Evolutionary conservation across 2,888 invertebrate species (phyloP).

Genomic region (Agrochola lychnidis): DNA sequence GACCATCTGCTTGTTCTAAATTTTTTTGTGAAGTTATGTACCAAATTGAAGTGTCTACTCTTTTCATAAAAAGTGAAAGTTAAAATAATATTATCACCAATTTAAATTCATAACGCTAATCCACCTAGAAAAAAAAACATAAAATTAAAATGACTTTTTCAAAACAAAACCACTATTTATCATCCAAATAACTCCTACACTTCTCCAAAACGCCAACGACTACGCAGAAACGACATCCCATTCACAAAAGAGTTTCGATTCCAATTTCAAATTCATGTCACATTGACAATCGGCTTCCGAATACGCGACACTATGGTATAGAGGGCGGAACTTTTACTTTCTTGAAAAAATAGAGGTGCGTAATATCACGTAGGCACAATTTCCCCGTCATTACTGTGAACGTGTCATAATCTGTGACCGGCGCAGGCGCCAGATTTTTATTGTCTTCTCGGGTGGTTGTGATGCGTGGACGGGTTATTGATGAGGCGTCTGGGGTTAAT

Average conservation of each 20-base stretch:
- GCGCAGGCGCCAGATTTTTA: constrained; percentile 87
- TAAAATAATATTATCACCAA: neutral
- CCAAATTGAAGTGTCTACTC: neutral
- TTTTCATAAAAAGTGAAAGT: neutral
- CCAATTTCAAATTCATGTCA: constrained; percentile 81
- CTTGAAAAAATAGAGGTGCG: constrained; percentile 74
- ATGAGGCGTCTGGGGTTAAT: constrained; percentile 59
- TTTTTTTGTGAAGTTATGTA: neutral
- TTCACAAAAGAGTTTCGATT: constrained; percentile 68
- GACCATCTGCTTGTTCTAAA: no score
- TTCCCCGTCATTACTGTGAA: constrained; percentile 85
- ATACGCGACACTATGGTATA: constrained; percentile 79
- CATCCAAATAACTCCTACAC: constrained; percentile 15
- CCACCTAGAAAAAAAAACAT: neutral
- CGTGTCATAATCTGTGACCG: constrained; percentile 86
- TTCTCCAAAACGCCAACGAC: constrained; percentile 66
- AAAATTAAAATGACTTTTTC: constrained; percentile 22
- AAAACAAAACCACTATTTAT: constrained; percentile 29
- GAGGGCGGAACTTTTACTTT: constrained; percentile 84
- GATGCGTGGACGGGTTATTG: constrained; percentile 68
- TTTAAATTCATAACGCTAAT: constrained; percentile 17
- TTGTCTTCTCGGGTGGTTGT: constrained; percentile 78
- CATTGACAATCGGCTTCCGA: constrained; percentile 80
- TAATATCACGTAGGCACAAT: constrained; percentile 86
- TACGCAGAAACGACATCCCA: constrained; percentile 70